Conservation (phyloP, 2,113 vertebrate genomes). For the Corythaixoides concolor region DNA sequence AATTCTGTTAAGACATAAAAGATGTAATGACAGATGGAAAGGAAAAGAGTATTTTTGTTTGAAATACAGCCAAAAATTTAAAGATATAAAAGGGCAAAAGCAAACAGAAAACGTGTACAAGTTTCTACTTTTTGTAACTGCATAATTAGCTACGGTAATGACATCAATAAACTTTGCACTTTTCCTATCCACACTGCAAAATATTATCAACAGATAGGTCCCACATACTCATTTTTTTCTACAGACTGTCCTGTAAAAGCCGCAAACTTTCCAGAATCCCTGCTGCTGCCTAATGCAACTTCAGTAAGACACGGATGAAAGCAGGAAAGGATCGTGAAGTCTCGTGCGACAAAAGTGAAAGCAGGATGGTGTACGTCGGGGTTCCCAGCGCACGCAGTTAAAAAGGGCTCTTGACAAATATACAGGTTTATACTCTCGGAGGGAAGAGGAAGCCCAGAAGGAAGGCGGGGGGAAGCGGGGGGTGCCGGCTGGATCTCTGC, state of each 20-base stretch:
- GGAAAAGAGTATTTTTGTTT: background rate
- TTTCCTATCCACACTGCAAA: background rate
- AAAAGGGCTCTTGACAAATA: background rate
- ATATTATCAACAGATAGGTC: background rate
- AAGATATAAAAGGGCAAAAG: background rate
- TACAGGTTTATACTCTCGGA: fast-evolving
- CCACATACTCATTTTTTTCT: background rate
- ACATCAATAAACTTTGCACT: background rate
- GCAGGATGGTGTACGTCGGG: background rate
- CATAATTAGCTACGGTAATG: background rate
- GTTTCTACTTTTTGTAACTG: background rate
- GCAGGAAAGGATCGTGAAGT: background rate
- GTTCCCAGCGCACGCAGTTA: background rate
- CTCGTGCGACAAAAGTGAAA: background rate
- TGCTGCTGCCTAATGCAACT: fast-evolving
- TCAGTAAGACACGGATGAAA: background rate
- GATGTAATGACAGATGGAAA: background rate
- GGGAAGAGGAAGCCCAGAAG: background rate
- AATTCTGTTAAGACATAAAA: background rate
- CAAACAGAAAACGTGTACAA: background rate
- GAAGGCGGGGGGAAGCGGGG: background rate
- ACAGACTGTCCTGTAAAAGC: background rate
- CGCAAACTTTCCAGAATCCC: fast-evolving
- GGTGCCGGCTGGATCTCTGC: background rate
- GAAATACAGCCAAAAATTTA: background rate